phyloP scores from a whole-genome alignment of 2,797 vertebrate species.

The Nothura maculosa region DNA sequence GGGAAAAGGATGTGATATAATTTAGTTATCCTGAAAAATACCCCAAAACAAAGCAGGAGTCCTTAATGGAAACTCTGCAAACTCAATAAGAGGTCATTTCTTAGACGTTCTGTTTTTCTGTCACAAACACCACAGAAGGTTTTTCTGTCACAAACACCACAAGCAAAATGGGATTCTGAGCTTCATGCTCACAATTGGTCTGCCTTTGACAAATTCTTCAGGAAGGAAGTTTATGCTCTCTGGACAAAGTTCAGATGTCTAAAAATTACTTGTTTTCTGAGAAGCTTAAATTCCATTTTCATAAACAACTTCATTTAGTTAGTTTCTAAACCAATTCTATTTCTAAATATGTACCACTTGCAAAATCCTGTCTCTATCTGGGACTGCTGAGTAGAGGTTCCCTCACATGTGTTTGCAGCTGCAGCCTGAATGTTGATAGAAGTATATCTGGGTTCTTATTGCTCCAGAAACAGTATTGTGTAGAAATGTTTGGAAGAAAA shows the following conservation, averaged over 20 bases:
- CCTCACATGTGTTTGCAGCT: background rate
- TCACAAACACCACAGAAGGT: rapidly evolving
- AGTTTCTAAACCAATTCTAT: background rate
- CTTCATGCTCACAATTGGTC: background rate
- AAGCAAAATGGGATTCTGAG: background rate
- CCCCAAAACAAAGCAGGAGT: background rate
- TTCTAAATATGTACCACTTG: background rate
- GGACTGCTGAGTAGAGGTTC: background rate
- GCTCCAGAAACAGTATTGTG: background rate
- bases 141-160: background rate
- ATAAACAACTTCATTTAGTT: background rate
- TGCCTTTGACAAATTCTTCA: background rate
- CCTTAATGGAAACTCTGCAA: background rate
- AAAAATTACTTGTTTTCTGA: background rate
- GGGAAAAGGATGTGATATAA: background rate
- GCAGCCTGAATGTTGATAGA: background rate
- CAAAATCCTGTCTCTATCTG: background rate
- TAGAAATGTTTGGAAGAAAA: background rate
- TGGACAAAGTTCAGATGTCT: background rate
- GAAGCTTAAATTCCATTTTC: background rate
- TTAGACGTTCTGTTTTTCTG: background rate
- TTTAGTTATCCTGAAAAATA: background rate
- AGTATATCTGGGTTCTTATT: background rate
- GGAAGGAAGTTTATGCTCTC: background rate
- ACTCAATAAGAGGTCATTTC: background rate